Conservation (phyloP, 2,888 invertebrate genomes). For the Boloria euphrosyne region DNA sequence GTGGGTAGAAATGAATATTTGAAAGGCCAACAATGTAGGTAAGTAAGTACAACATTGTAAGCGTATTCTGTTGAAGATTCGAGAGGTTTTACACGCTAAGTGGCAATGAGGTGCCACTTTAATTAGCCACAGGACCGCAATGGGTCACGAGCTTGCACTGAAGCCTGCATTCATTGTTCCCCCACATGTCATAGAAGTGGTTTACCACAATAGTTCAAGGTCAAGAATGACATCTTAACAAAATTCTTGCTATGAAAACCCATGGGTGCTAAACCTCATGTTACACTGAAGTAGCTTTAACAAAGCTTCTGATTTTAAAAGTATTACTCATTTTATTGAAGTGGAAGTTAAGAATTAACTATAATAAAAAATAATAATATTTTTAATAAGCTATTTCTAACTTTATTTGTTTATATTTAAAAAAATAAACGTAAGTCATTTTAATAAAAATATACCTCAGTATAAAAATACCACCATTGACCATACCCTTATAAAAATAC, state of each 20-base stretch:
- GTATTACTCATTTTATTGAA: too few species aligned
- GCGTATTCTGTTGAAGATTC: slow-evolving; percentile 21
- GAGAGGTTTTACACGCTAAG: slow-evolving; percentile 38
- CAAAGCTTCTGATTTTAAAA: too few species aligned
- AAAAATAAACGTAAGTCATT: too few species aligned
- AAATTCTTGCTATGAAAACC: slow-evolving; percentile 17
- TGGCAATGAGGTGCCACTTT: slow-evolving; percentile 39
- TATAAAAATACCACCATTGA: too few species aligned
- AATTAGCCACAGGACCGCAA: slow-evolving; percentile 39
- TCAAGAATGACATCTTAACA: slow-evolving; percentile 30
- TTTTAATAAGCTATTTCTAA: too few species aligned
- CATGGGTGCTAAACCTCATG: too few species aligned
- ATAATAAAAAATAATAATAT: too few species aligned
- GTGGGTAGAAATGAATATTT: not conserved
- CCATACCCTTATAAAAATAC: too few species aligned
- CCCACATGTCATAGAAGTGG: slow-evolving; percentile 34
- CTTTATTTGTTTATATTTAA: too few species aligned
- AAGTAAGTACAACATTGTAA: not conserved
- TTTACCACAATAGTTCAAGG: slow-evolving; percentile 39
- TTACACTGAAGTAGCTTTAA: too few species aligned
- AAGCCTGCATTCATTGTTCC: slow-evolving; percentile 36
- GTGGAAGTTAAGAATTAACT: too few species aligned
- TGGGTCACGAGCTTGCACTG: slow-evolving; percentile 34
- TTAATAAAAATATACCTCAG: too few species aligned
- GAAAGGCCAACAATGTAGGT: not conserved